A percentile compares a stretch with the other conserved stretches of the same genome.
Conservation (phyloP, 2,113 vertebrate species). For the Otus sunia region DNA sequence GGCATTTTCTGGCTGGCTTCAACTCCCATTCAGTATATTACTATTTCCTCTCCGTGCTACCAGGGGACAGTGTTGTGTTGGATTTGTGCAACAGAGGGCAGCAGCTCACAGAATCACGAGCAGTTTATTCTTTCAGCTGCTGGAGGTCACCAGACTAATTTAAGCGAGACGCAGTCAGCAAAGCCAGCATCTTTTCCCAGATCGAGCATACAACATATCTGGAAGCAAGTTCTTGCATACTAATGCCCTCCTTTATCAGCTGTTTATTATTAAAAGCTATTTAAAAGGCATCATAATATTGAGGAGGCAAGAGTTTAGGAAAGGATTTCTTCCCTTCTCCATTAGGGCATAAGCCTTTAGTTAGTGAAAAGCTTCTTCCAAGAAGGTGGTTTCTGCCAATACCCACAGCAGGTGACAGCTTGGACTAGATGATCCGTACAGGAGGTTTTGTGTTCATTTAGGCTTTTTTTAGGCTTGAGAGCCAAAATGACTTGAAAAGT, state of each 20-base stretch:
- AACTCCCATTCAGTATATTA: not conserved
- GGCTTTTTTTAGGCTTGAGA: not conserved
- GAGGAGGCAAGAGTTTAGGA: not conserved
- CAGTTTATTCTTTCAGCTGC: not conserved
- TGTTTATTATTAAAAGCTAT: not conserved
- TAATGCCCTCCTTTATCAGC: not conserved
- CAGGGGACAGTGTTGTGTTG: not conserved
- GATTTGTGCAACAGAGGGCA: slow-evolving; percentile 51
- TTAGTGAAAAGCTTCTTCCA: not conserved
- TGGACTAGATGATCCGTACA: not conserved
- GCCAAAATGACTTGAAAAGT: not conserved
- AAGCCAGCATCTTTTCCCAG: not conserved
- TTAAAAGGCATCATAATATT: not conserved
- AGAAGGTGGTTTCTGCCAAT: not conserved
- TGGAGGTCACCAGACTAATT: not conserved
- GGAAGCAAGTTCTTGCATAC: not conserved
- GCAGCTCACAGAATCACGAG: not conserved
- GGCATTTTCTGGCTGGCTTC: not conserved
- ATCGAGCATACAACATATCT: not conserved
- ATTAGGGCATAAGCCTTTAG: not conserved
- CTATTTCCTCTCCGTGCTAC: not conserved
- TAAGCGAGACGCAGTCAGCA: not conserved
- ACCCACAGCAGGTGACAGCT: not conserved
- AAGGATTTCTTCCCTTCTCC: not conserved
- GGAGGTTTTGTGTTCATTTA: not conserved